phyloP scores from a whole-genome alignment of 2,113 vertebrate genomes.

The Anoplopoma fimbria region DNA sequence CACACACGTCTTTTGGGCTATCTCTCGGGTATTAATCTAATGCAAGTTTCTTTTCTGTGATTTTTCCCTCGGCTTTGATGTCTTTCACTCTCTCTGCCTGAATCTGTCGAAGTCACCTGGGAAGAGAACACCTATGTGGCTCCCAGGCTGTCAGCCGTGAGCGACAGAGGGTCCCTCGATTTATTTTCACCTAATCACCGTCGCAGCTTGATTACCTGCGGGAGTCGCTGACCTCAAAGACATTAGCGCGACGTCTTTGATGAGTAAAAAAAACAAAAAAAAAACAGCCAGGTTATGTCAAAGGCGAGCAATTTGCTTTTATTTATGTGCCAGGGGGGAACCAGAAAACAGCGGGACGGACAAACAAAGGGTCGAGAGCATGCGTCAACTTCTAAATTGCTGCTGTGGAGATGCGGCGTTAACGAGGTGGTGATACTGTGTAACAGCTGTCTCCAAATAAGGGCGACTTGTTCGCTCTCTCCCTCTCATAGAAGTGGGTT shows the following conservation, averaged over 20 bases:
- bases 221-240: conserved; percentile 65
- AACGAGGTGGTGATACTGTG: conserved; percentile 56
- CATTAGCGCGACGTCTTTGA: conserved; percentile 61
- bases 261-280: too few relatives aligned
- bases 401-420: conserved; percentile 46
- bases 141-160: conserved; percentile 49
- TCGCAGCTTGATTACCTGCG: conserved; percentile 68
- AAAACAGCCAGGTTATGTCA: conserved; percentile 61
- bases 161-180: conserved; percentile 45
- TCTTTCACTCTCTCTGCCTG: conserved; percentile 49
- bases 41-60: conserved; percentile 32
- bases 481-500: conserved; percentile 5
- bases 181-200: conserved; percentile 73
- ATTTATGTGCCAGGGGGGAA: conserved; percentile 31
- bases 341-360: not conserved
- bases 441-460: conserved; percentile 52
- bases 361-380: not conserved
- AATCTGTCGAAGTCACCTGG: conserved; percentile 60
- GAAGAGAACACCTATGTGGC: conserved; percentile 52
- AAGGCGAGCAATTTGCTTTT: conserved; percentile 56
- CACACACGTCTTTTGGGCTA: conserved; percentile 3
- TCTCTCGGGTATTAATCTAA: conserved; percentile 55
- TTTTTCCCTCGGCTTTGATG: conserved; percentile 61
- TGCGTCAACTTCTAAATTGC: conserved; percentile 28
- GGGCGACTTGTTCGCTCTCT: conserved; percentile 39